Base-by-base conservation (phyloP, 2,113 vertebrate species). In the Epinephelus lanceolatus region DNA sequence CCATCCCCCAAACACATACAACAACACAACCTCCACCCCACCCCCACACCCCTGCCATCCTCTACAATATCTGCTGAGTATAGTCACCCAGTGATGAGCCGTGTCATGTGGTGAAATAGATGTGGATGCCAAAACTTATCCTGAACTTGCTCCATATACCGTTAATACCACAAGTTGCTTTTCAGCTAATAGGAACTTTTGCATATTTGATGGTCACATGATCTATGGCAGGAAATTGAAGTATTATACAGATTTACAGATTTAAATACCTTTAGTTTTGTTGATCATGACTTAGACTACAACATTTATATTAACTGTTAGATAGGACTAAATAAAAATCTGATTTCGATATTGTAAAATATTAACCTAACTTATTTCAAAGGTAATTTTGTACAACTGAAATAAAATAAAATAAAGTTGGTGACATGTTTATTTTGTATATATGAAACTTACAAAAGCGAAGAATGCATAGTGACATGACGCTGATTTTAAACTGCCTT, bases 1-100 rank as follows among this genome's bases (percentile, higher is more conserved):
- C 66, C 67, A 70, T 55, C 83, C 78, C 2, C 23, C 56, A 59
- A 25, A 67, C 68, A 79, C 76, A 65, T 62, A 52, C 68, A 77
- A 60, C 52, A 79, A 73, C 67, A 75, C 59, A 53, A 11, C 55
- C 52, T 42, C 55, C 57, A 7, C 25, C 52, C 53, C 52, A 33
- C 51, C 53, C 80, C 65, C 73, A 11, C 13, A 15, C 10, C 45
- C 49, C 10, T 25, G 30, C 40, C 75, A 45, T 70, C 82, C 62
- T 40, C 18, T 6, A 17, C 68, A 19, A 6, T 60, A 76, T 63
- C 71, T 51, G 65, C 25, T 67, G 49, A 59, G 71, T 37, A 9
- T 23, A 25, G 65, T 71, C 66, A 30, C 42, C 25, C 1, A 40
- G 51, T 33, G 81, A 60, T 65, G 62, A 79, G 53, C 61, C 5